Base-by-base conservation (phyloP, 2,113 vertebrate genomes). In the Syngnathus scovelli region DNA sequence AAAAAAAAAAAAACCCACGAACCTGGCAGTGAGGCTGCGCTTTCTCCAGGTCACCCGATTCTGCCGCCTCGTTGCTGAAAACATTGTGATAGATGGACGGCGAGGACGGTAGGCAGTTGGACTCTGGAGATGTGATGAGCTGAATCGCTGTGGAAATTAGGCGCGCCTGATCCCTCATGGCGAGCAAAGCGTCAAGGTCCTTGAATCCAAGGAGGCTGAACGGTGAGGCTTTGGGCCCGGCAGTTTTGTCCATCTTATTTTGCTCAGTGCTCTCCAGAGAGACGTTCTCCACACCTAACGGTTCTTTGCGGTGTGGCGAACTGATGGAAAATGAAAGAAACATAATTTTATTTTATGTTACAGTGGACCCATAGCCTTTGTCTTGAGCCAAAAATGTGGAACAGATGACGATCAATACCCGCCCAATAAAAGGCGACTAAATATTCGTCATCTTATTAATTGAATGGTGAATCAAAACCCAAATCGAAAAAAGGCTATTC, bases 81-180 rank as follows among this genome's bases (percentile, higher is more conserved):
- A 93, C 90, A 79, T 93, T 96, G 80, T 93, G 90, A 72, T 93
- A 89, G 69, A 87, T 69, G 11, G 83, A 81, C 12, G 88, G 83
- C 21, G 84, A 86, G 0, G 92, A 86, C 0, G 89, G 90, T 69
- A 95, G 94, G 80, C 94, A 94, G 0, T 93, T 95, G 38, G 94
- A 90, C 67, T 97, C 93, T 0, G 94, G 91, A 68, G 95, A 92
- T 66, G 93, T 95, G 77, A 99, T 84, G 38, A 98, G 83, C 4
- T 95, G 94, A 1, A 99, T 99, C 1, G 95, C 95, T 67, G 94
- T 95, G 84, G 90, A 93, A 88, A 98, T 92, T 27, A 98, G 87
- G 0, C 82, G 88, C 0, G 94, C 96, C 88, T 98, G 96, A 77
- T 98, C 94, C 74, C 93, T 90, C 70, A 96, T 91, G 75, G 92